These are phyloP conservation scores for Bombus impatiens DNA, from an alignment of 1,140 invertebrate genomes.

Conservation along the genomic window DNA sequence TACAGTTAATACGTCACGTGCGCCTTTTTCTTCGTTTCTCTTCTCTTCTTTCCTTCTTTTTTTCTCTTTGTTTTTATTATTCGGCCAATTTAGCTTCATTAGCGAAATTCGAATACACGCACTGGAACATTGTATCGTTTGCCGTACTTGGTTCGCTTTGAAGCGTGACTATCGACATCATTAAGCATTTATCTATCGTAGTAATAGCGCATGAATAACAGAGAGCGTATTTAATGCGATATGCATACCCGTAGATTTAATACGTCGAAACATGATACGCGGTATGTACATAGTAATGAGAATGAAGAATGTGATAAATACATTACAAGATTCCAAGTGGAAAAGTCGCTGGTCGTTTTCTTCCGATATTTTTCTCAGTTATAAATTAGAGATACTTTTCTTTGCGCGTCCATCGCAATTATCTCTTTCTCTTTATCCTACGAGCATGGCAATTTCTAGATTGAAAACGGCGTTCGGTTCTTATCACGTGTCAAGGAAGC, in stretches of 20 bases:
- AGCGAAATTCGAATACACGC: conserved; percentile 6
- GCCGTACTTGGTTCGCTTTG: conserved; percentile 19
- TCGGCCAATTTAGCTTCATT: conserved; percentile 32
- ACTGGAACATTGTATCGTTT: conserved; percentile 32
- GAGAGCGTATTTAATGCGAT: conserved; percentile 50
- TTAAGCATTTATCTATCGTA: conserved; percentile 58
- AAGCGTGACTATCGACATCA: conserved; percentile 57
- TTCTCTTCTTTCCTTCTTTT: not conserved
- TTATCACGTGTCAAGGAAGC: too few species aligned
- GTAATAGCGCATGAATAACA: conserved; percentile 63
- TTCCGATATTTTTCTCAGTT: not conserved
- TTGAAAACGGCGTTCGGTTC: too few species aligned
- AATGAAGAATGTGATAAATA: conserved; percentile 50
- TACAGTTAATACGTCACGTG: too few species aligned
- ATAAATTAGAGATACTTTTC: not conserved
- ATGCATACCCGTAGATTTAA: conserved; percentile 49
- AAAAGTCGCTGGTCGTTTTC: not conserved
- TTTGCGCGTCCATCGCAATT: too few species aligned
- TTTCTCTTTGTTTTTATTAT: not conserved
- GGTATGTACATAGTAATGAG: conserved; percentile 44
- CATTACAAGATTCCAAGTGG: conserved; percentile 29
- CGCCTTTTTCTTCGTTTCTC: not conserved
- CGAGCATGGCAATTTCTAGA: too few species aligned
- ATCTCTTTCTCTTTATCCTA: not conserved
- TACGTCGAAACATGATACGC: conserved; percentile 36